A percentile compares a stretch with the other conserved stretches of the same genome.
Conservation (phyloP, 2,113 vertebrate genomes). For the Xerus inauris region DNA sequence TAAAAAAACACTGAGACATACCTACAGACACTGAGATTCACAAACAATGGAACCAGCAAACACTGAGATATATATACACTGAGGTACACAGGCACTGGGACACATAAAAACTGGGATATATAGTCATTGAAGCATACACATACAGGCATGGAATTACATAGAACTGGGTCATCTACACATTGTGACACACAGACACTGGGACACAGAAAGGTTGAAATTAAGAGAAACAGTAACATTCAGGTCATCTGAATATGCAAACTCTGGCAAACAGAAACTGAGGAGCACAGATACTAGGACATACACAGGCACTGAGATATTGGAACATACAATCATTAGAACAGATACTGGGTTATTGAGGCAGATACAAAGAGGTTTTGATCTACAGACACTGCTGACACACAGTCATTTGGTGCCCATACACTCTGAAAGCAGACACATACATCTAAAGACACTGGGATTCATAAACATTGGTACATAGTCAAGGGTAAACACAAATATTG, state of each 20-base stretch:
- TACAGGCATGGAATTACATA: background rate
- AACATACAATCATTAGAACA: background rate
- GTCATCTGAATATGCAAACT: background rate
- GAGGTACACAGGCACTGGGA: background rate
- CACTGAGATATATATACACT: background rate
- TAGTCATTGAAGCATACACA: background rate
- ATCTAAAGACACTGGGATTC: background rate
- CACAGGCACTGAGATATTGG: background rate
- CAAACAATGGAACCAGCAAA: conserved; percentile 28
- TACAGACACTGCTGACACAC: background rate
- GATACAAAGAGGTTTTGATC: background rate
- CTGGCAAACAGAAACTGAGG: conserved; percentile 7
- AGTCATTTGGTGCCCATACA: background rate
- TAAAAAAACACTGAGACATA: background rate
- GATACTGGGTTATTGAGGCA: background rate
- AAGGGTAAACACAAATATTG: background rate
- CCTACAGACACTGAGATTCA: background rate
- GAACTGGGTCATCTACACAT: background rate
- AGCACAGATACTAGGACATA: background rate
- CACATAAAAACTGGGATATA: background rate
- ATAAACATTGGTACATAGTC: background rate
- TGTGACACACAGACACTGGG: background rate
- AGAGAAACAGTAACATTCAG: background rate
- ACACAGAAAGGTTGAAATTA: background rate
- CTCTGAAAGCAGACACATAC: background rate